A percentile compares a stretch with the other conserved stretches of the same genome.
Conservation (phyloP, 2,888 invertebrate species). For the Hemaris fuciformis region DNA sequence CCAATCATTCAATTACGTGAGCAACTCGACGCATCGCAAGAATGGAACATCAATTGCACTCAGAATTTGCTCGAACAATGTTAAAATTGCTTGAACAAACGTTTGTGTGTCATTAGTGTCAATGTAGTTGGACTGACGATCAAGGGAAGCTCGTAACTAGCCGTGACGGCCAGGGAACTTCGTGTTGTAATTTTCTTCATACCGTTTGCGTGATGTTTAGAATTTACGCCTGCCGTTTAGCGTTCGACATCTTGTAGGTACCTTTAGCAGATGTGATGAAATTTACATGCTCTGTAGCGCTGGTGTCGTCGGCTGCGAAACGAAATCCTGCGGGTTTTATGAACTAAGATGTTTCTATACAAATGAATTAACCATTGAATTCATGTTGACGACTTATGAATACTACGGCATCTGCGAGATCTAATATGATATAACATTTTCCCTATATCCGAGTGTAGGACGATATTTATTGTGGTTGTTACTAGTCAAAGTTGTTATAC, state of each 20-base stretch:
- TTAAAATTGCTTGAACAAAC: conserved; percentile 13
- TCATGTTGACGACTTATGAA: too few species aligned
- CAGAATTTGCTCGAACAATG: conserved; percentile 14
- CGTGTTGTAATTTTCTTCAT: neutral
- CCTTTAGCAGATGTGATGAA: neutral
- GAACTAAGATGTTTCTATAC: too few species aligned
- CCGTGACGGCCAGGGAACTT: neutral
- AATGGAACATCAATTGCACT: conserved; percentile 42
- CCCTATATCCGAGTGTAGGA: too few species aligned
- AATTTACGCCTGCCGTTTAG: neutral
- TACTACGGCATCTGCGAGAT: too few species aligned
- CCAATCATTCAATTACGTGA: conserved; percentile 70
- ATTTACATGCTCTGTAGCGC: too few species aligned
- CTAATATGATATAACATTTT: too few species aligned
- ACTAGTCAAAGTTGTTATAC: too few species aligned
- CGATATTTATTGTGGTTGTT: too few species aligned
- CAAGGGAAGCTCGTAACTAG: neutral
- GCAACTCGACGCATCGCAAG: conserved; percentile 39
- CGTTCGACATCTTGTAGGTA: too few species aligned
- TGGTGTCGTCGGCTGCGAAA: too few species aligned
- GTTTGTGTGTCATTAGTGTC: conserved; percentile 13
- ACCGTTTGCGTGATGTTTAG: neutral
- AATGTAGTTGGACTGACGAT: neutral
- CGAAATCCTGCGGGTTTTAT: too few species aligned
- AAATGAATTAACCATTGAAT: too few species aligned